Evolutionary conservation across 1,140 invertebrate genomes (phyloP).

Genomic region (Lordiphosa stackelbergi): DNA sequence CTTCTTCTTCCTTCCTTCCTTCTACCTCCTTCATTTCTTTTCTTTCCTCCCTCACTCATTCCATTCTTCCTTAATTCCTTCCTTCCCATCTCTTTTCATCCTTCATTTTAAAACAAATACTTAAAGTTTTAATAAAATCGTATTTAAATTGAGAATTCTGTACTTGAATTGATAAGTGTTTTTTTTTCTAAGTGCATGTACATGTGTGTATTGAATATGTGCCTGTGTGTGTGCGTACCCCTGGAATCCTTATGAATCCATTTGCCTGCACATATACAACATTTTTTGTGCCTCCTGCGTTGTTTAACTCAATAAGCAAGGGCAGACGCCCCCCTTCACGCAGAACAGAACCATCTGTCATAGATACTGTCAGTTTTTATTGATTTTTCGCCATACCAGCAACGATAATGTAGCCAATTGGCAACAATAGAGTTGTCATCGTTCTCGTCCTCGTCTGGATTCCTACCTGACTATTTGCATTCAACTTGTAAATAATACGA

Average conservation of each 20-base stretch:
- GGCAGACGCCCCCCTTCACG: neutral
- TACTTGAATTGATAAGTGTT: too few relatives aligned
- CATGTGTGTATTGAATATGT: conserved; percentile 5
- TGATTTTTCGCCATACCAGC: conserved; percentile 28
- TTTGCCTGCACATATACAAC: conserved; percentile 40
- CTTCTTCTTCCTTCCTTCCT: too few relatives aligned
- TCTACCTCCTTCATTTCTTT: too few relatives aligned
- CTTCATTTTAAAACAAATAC: too few relatives aligned
- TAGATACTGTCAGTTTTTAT: conserved; percentile 66
- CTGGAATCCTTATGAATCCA: conserved; percentile 74
- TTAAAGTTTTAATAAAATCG: too few relatives aligned
- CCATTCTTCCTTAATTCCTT: too few relatives aligned
- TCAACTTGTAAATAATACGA: conserved; percentile 69
- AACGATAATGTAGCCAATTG: conserved; percentile 50
- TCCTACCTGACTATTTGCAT: conserved; percentile 65
- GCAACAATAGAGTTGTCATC: conserved; percentile 50
- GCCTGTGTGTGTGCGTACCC: conserved; percentile 39
- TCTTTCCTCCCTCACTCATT: too few relatives aligned
- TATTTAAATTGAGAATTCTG: too few relatives aligned
- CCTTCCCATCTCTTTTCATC: too few relatives aligned
- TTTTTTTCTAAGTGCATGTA: conserved; percentile 17
- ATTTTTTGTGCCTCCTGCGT: conserved; percentile 43
- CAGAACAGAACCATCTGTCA: conserved; percentile 62
- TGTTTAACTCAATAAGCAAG: conserved; percentile 68
- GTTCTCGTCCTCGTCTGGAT: conserved; percentile 18